phyloP scores from a whole-genome alignment of 2,797 vertebrate genomes.

The Macropus fuliginosus region DNA sequence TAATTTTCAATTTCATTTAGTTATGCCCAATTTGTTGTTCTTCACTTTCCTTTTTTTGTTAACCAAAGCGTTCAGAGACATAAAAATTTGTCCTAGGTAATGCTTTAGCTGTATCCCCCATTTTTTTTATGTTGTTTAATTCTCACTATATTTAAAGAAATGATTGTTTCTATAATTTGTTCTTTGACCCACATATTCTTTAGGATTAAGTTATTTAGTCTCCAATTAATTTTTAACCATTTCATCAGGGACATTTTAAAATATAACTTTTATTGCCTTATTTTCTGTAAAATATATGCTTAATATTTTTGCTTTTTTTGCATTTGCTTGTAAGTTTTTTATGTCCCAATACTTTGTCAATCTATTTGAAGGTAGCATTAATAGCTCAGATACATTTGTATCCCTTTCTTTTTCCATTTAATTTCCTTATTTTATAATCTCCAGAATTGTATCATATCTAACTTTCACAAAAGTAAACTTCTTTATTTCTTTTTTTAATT shows the following conservation, averaged over 20 bases:
- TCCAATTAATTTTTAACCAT: neutral
- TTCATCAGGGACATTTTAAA: neutral
- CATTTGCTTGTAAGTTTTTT: neutral
- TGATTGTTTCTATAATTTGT: neutral
- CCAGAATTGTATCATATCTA: neutral
- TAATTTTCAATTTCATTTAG: neutral
- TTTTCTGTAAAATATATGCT: neutral
- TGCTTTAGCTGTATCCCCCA: neutral
- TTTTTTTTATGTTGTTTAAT: neutral
- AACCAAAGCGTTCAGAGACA: neutral
- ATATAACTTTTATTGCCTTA: neutral
- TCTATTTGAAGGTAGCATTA: neutral
- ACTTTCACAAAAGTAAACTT: neutral
- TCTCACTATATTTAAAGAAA: neutral
- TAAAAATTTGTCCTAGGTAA: neutral
- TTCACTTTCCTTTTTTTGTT: neutral
- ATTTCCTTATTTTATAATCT: neutral
- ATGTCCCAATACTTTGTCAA: neutral
- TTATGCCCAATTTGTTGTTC: neutral
- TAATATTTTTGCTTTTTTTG: neutral
- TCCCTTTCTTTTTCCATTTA: neutral
- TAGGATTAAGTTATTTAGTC: neutral
- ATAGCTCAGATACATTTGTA: neutral
- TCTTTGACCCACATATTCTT: neutral
- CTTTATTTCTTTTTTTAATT: neutral